These are phyloP conservation scores for Cyprinus carpio DNA, from an alignment of 2,113 vertebrate genomes.

Conservation along the genomic window DNA sequence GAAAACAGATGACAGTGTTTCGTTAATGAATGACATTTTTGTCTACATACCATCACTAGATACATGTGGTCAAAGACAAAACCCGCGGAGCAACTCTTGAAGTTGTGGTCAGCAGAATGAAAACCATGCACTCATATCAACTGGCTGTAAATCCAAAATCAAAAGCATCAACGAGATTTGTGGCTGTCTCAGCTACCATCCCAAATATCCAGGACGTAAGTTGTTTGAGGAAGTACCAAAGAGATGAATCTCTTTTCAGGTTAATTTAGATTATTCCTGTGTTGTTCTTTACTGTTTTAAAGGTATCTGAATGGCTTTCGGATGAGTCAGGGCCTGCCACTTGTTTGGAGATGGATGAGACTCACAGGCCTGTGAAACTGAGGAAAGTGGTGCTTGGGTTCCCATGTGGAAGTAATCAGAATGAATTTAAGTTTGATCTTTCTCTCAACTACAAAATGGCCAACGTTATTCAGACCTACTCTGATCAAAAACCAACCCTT, in stretches of 20 bases:
- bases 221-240: neutral
- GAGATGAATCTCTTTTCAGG: neutral
- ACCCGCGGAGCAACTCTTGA: slow-evolving; percentile 93
- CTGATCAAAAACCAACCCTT: slow-evolving; percentile 90
- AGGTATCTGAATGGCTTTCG: slow-evolving; percentile 97
- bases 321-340: slow-evolving; percentile 80
- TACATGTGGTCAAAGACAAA: slow-evolving; percentile 92
- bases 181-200: slow-evolving; percentile 95
- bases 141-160: slow-evolving; percentile 64
- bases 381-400: slow-evolving; percentile 94
- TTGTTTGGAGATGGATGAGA: slow-evolving; percentile 91
- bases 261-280: neutral
- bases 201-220: slow-evolving; percentile 91
- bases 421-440: slow-evolving; percentile 96
- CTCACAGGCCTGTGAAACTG: slow-evolving; percentile 92
- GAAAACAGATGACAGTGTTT: neutral
- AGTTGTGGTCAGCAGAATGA: slow-evolving; percentile 97
- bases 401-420: slow-evolving; percentile 84
- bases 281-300: slow-evolving; percentile 27
- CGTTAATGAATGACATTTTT: neutral
- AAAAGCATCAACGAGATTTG: slow-evolving; percentile 83
- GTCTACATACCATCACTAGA: slow-evolving; percentile 69
- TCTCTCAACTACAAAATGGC: slow-evolving; percentile 94
- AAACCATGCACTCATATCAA: slow-evolving; percentile 82
- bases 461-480: slow-evolving; percentile 90